A percentile compares a stretch with the other conserved stretches of the same genome.
Conservation (phyloP, 1,140 invertebrate species). For the Drosophila gunungcola region DNA sequence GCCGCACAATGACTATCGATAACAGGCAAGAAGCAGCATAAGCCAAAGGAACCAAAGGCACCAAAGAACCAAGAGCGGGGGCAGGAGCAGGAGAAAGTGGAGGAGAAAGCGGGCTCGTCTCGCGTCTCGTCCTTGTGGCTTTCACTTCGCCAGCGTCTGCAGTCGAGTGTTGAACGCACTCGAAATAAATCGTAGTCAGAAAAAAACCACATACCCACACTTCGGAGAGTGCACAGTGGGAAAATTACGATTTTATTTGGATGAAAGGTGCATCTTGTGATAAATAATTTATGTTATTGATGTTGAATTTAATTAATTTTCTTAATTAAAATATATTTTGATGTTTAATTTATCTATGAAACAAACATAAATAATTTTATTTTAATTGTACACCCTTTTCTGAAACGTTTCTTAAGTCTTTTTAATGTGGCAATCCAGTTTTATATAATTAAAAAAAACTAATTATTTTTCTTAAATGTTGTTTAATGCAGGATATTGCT, state of each 20-base stretch:
- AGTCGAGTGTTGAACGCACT: slow-evolving; percentile 59
- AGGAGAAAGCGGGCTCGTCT: slow-evolving; percentile 20
- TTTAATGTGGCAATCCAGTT: too few relatives aligned
- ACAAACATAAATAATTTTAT: too few relatives aligned
- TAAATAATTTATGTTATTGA: too few relatives aligned
- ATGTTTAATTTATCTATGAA: too few relatives aligned
- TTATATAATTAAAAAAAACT: too few relatives aligned
- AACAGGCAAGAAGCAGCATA: slow-evolving; percentile 35
- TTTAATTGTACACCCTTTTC: too few relatives aligned
- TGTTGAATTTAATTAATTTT: too few relatives aligned
- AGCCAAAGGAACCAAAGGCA: not conserved
- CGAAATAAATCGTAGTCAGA: slow-evolving; percentile 56
- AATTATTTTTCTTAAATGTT: too few relatives aligned
- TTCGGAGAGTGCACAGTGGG: not conserved
- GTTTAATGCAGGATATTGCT: too few relatives aligned
- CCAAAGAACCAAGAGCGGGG: not conserved
- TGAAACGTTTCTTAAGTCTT: too few relatives aligned
- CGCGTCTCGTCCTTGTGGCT: slow-evolving; percentile 48
- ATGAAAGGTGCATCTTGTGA: too few relatives aligned
- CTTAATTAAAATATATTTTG: too few relatives aligned
- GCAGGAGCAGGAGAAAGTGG: slow-evolving; percentile 1
- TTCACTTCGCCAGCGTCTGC: slow-evolving; percentile 41
- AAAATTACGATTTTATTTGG: not conserved
- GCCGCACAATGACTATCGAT: slow-evolving; percentile 76
- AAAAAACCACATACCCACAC: slow-evolving; percentile 12